Evolutionary conservation across 1,140 invertebrate species (phyloP).

Genomic region (Nylanderia fulva): DNA sequence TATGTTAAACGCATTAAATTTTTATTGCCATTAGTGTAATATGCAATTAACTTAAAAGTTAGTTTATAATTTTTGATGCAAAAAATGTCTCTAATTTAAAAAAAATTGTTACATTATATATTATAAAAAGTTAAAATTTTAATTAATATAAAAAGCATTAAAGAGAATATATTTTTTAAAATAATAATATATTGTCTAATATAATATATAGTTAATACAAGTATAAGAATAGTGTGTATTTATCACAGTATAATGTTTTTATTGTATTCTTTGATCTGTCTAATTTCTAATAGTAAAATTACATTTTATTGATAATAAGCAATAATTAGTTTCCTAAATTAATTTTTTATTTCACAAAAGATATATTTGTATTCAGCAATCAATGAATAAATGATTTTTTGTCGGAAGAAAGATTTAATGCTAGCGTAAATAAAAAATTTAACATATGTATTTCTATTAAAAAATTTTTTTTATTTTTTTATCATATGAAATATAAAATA

Average conservation of each 20-base stretch:
- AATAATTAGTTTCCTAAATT: background rate
- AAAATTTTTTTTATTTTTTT: background rate
- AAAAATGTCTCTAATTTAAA: background rate
- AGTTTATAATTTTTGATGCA: background rate
- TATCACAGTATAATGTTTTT: too few relatives aligned
- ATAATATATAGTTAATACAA: too few relatives aligned
- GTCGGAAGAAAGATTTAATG: background rate
- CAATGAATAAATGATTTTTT: background rate
- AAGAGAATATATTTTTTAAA: background rate
- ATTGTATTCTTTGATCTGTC: too few relatives aligned
- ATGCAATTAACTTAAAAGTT: background rate
- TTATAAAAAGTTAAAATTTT: too few relatives aligned
- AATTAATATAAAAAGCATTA: too few relatives aligned
- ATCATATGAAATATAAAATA: background rate
- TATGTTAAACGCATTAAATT: background rate
- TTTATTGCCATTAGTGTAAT: background rate
- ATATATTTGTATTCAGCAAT: background rate
- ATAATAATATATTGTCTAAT: background rate
- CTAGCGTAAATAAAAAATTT: background rate
- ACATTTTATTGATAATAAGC: background rate
- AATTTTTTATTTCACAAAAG: background rate
- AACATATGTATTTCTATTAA: background rate
- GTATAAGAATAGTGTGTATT: too few relatives aligned
- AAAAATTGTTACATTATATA: background rate
- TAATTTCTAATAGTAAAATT: too few relatives aligned